phyloP scores from a whole-genome alignment of 2,888 invertebrate species.

The Matsumyia berberina region DNA sequence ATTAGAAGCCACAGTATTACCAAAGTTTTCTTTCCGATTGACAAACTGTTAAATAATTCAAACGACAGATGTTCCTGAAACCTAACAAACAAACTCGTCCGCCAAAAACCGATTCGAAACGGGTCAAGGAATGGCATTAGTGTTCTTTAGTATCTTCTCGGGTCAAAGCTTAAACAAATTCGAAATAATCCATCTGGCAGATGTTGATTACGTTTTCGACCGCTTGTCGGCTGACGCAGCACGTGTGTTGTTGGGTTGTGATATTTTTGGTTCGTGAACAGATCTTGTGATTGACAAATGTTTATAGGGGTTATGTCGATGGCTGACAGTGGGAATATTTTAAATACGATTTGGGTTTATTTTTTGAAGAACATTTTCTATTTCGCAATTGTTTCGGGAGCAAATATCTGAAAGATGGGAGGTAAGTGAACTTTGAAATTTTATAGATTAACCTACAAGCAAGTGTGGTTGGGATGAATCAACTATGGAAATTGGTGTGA shows the following conservation, averaged over 20 bases:
- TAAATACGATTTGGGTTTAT: constrained; percentile 43
- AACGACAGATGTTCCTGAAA: constrained; percentile 44
- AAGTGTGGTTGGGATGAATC: not conserved
- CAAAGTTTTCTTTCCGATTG: constrained; percentile 20
- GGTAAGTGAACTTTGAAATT: constrained; percentile 12
- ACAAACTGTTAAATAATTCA: constrained; percentile 45
- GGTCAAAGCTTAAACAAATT: constrained; percentile 68
- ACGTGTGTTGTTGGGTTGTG: constrained; percentile 32
- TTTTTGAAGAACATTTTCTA: not conserved
- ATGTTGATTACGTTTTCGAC: constrained; percentile 55
- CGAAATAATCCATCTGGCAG: constrained; percentile 75
- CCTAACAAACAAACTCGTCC: too few species aligned
- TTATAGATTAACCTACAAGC: not conserved
- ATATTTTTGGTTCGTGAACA: constrained; percentile 35
- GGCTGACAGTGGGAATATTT: constrained; percentile 57
- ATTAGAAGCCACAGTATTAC: constrained; percentile 19
- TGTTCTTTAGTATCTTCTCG: constrained; percentile 35
- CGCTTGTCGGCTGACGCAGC: constrained; percentile 62
- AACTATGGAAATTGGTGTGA: not conserved
- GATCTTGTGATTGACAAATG: constrained; percentile 62
- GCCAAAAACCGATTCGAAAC: constrained; percentile 12
- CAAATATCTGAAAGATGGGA: too few species aligned
- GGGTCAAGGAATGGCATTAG: constrained; percentile 24
- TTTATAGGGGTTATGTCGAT: constrained; percentile 66
- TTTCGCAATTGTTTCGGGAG: constrained; percentile 8